A percentile compares a stretch with the other conserved stretches of the same genome.
These are phyloP conservation scores for Distichodus sexfasciatus DNA, from an alignment of 2,797 vertebrate genomes.

Conservation along the genomic window DNA sequence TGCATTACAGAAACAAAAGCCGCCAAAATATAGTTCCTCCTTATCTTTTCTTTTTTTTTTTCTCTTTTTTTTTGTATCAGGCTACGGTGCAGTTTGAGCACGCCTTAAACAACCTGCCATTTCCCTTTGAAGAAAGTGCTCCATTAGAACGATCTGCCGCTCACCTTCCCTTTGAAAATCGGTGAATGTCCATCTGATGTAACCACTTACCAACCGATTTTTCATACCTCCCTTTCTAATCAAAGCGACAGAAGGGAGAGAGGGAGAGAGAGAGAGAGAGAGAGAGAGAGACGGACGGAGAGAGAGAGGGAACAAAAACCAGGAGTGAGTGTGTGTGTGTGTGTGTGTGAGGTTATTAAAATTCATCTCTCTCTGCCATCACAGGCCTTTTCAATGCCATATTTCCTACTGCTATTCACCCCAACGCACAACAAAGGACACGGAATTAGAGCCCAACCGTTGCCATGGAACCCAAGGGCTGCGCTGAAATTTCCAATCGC, in stretches of 20 bases:
- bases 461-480: conserved; percentile 63
- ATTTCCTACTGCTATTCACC: conserved; percentile 64
- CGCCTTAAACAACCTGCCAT: conserved; percentile 37
- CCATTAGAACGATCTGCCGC: conserved; percentile 58
- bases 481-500: conserved; percentile 60
- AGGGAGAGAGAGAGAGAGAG: conserved; percentile 23
- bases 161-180: conserved; percentile 58
- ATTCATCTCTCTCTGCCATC: conserved; percentile 63
- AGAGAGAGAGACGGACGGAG: conserved; percentile 40
- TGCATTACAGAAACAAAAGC: conserved; percentile 38
- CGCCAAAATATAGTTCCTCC: neutral
- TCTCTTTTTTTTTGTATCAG: too few relatives aligned
- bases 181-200: conserved; percentile 68
- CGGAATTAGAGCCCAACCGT: conserved; percentile 67
- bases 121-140: conserved; percentile 49
- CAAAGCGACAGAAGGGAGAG: conserved; percentile 42
- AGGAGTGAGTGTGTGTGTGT: too few relatives aligned
- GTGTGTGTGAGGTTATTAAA: conserved; percentile 64
- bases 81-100: conserved; percentile 1
- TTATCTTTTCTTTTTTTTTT: too few relatives aligned
- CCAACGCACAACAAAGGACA: conserved; percentile 69
- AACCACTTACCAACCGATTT: conserved; percentile 63
- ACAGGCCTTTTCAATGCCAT: conserved; percentile 65
- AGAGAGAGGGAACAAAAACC: conserved; percentile 40
- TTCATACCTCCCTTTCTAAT: conserved; percentile 51